Percentiles rank a stretch among this genome's conserved stretches.
These are phyloP conservation scores for Phycodurus eques DNA, from an alignment of 2,113 vertebrate genomes.

Conservation along the genomic window DNA sequence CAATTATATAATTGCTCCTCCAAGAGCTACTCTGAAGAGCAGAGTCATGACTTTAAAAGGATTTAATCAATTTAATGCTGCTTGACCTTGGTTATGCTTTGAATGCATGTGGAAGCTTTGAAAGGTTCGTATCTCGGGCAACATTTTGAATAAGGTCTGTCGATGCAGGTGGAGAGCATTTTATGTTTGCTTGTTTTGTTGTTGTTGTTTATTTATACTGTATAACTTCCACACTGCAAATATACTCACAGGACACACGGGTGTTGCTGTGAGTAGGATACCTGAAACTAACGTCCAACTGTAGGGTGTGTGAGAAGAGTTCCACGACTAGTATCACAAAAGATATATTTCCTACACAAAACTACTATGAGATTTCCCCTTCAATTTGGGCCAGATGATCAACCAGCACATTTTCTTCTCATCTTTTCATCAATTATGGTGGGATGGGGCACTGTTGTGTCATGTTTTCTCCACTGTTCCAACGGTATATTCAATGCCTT, in stretches of 20 bases:
- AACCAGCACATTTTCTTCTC: no score
- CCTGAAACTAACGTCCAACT: no score
- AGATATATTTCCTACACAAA: no score
- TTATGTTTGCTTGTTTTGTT: neutral
- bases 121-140: conserved; percentile 1
- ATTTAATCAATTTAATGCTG: conserved; percentile 38
- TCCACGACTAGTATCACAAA: no score
- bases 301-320: no score
- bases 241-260: neutral
- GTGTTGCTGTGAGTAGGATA: neutral
- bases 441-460: no score
- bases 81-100: conserved; percentile 29
- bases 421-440: no score
- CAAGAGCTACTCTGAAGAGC: conserved; percentile 8
- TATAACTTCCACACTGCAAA: neutral
- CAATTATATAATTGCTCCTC: neutral
- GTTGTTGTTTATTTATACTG: no score
- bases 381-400: no score
- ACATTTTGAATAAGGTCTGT: neutral
- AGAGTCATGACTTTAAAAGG: conserved; percentile 37
- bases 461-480: no score
- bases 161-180: neutral
- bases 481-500: no score
- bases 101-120: conserved; percentile 6
- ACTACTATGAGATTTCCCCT: no score